phyloP scores from a whole-genome alignment of 30 jellyfish, hydroid and myxozoan genomes.

The Sanderia malayensis region DNA sequence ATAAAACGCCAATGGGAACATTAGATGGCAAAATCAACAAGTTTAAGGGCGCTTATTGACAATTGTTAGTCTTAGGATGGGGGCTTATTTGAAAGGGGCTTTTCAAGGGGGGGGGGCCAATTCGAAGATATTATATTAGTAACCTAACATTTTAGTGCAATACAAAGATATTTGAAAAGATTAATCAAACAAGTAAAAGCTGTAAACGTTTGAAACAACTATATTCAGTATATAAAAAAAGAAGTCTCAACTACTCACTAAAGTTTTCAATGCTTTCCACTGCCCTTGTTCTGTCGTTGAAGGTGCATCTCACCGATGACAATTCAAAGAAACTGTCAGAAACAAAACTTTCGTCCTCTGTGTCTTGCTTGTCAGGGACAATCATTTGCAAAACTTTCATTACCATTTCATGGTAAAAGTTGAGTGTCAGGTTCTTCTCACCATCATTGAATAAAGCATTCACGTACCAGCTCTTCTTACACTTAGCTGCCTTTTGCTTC shows the following conservation, averaged over 20 bases:
- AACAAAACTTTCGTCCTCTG: constrained; percentile 5
- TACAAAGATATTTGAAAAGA: not conserved
- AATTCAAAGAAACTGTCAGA: constrained; percentile 6
- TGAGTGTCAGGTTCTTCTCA: not conserved
- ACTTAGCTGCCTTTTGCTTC: constrained; percentile 2
- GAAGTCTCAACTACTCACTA: constrained; percentile 13
- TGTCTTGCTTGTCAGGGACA: constrained; percentile 8
- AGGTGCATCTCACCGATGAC: constrained; percentile 16
- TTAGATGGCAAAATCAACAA: no score
- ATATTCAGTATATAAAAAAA: not conserved
- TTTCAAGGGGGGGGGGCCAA: no score
- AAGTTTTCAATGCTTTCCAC: constrained; percentile 6
- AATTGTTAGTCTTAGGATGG: no score
- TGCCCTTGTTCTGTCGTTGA: constrained; percentile 13
- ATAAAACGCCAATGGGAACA: no score
- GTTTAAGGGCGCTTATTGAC: no score
- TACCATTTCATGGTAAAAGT: constrained; percentile 21
- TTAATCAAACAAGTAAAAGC: constrained; percentile 2
- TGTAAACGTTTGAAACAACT: constrained; percentile 1
- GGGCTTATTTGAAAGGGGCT: no score
- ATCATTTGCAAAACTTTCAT: not conserved
- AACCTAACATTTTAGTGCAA: not conserved
- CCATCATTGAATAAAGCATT: constrained; percentile 13
- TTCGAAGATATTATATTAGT: no score
- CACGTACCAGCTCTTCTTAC: constrained; percentile 21